Conservation (phyloP, 2,797 vertebrate genomes). For the Coregonus suidteri region DNA sequence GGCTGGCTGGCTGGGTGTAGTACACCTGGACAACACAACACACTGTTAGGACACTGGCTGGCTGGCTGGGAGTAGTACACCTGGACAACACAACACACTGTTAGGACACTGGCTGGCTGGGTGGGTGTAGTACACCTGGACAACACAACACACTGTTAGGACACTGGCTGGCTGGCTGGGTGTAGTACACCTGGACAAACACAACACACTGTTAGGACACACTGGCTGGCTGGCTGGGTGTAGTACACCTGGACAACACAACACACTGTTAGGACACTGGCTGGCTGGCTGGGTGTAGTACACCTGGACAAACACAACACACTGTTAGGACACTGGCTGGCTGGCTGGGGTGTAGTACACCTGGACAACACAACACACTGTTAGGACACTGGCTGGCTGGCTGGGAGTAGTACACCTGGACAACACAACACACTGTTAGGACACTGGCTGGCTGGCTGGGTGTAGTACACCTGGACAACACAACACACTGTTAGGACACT, state of each 20-base stretch:
- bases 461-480: constrained; percentile 86
- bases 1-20: no score
- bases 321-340: background rate
- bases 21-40: constrained; percentile 22
- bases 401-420: constrained; percentile 83
- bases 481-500: constrained; percentile 11
- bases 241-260: constrained; percentile 14
- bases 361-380: constrained; percentile 64
- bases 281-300: constrained; percentile 69
- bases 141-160: constrained; percentile 20
- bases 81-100: constrained; percentile 27
- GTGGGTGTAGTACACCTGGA: background rate
- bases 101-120: background rate
- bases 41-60: background rate
- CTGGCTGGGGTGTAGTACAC: constrained; percentile 80
- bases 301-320: constrained; percentile 73
- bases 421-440: constrained; percentile 19
- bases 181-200: constrained; percentile 15
- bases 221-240: no score
- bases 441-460: background rate
- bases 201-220: constrained; percentile 15
- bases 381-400: background rate
- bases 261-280: constrained; percentile 4
- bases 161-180: background rate
- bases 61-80: no score